phyloP scores from a whole-genome alignment of 2,113 vertebrate genomes.

The Laticauda colubrina region DNA sequence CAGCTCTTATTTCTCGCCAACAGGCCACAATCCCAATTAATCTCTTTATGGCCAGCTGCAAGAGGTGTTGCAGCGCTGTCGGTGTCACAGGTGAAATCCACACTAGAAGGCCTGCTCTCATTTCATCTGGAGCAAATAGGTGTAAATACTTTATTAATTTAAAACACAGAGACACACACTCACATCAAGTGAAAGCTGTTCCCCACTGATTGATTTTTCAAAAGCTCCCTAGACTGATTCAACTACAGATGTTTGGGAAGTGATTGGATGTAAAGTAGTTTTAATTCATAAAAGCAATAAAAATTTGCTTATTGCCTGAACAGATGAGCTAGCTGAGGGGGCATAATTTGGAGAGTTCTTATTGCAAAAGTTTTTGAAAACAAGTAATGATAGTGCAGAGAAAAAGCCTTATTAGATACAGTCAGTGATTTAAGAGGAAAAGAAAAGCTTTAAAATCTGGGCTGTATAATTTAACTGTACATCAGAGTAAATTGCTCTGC shows the following conservation, averaged over 20 bases:
- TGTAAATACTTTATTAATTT: slow-evolving; percentile 77
- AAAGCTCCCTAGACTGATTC: slow-evolving; percentile 74
- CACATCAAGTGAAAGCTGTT: slow-evolving; percentile 68
- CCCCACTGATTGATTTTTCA: slow-evolving; percentile 76
- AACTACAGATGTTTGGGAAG: slow-evolving; percentile 76
- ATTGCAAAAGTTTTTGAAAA: slow-evolving; percentile 59
- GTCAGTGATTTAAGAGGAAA: slow-evolving; percentile 59
- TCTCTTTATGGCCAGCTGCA: background rate
- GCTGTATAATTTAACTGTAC: slow-evolving; percentile 30
- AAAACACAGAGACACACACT: slow-evolving; percentile 16
- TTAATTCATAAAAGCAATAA: slow-evolving; percentile 80
- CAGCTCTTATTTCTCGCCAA: slow-evolving; percentile 5
- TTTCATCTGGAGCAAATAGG: slow-evolving; percentile 61
- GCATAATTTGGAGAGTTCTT: slow-evolving; percentile 73
- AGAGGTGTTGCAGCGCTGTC: slow-evolving; percentile 15
- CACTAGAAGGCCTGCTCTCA: slow-evolving; percentile 36
- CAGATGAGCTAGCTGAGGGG: slow-evolving; percentile 75
- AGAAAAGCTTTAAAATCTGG: slow-evolving; percentile 48
- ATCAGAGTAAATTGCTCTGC: slow-evolving; percentile 28
- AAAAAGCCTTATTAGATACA: slow-evolving; percentile 61
- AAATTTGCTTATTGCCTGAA: slow-evolving; percentile 72
- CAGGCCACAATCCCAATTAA: slow-evolving; percentile 5
- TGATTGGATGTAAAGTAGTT: slow-evolving; percentile 73
- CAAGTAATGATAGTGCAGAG: slow-evolving; percentile 61
- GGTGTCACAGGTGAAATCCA: background rate